phyloP scores from a whole-genome alignment of 2,113 vertebrate species.

The Caracal caracal region DNA sequence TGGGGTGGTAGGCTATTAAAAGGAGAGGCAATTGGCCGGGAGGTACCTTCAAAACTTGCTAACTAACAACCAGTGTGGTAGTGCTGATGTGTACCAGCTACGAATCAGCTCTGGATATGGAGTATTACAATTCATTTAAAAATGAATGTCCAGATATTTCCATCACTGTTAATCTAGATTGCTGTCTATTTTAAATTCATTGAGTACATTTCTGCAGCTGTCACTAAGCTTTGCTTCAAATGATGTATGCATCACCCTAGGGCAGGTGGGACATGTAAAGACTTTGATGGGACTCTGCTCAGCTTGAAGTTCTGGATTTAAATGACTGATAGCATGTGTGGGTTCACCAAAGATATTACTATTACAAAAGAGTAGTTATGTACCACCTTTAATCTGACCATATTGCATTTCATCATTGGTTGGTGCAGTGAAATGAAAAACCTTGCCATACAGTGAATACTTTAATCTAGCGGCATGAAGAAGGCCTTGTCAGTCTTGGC shows the following conservation, averaged over 20 bases:
- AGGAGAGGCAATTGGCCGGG: background rate
- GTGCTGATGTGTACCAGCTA: background rate
- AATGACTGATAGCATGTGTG: conserved; percentile 77
- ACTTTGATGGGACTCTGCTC: conserved; percentile 84
- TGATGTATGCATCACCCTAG: conserved; percentile 84
- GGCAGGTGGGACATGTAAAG: conserved; percentile 81
- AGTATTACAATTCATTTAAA: conserved; percentile 52
- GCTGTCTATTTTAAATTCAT: conserved; percentile 79
- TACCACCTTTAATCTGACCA: conserved; percentile 85
- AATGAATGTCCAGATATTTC: conserved; percentile 47
- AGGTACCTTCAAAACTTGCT: background rate
- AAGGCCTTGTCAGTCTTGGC: conserved; percentile 81
- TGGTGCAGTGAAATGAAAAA: conserved; percentile 84
- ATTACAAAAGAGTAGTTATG: conserved; percentile 73
- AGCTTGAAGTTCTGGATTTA: conserved; percentile 83
- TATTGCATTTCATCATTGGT: conserved; percentile 87
- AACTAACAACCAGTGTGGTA: background rate
- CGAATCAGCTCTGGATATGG: background rate
- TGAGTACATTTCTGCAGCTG: conserved; percentile 85
- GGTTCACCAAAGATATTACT: conserved; percentile 4
- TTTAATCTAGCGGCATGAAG: conserved; percentile 85
- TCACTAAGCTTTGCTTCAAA: conserved; percentile 85
- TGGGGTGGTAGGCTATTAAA: background rate
- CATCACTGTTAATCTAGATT: conserved; percentile 69
- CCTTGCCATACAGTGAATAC: conserved; percentile 79